Percentiles rank a stretch among this genome's conserved stretches.
Conservation (phyloP, 1,140 invertebrate genomes). For the Ceratosolen fusciceps region DNA sequence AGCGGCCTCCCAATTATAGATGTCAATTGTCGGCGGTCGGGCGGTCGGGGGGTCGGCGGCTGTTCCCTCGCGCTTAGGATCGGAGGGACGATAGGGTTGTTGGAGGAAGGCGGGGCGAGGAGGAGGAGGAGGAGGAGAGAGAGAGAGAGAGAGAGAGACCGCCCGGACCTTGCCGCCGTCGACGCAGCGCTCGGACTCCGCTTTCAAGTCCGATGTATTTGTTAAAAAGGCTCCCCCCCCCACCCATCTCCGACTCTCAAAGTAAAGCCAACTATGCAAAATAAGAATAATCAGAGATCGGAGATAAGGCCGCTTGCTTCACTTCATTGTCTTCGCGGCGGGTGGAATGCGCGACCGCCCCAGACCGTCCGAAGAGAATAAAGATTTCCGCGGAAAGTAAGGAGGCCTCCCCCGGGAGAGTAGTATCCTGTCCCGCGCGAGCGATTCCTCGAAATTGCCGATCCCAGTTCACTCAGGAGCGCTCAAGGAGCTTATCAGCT, state of each 20-base stretch:
- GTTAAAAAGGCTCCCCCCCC: too few relatives aligned
- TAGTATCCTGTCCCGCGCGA: background rate
- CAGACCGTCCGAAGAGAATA: background rate
- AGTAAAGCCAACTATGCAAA: background rate
- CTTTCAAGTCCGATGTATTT: too few relatives aligned
- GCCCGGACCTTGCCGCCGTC: background rate
- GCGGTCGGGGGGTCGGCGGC: too few relatives aligned
- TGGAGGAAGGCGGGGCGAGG: too few relatives aligned
- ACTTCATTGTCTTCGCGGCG: background rate
- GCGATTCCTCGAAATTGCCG: slow-evolving; percentile 37
- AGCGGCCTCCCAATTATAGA: too few relatives aligned
- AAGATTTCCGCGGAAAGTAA: slow-evolving; percentile 36
- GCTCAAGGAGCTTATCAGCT: slow-evolving; percentile 25
- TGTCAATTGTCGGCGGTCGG: too few relatives aligned
- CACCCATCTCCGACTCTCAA: too few relatives aligned
- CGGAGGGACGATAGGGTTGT: too few relatives aligned
- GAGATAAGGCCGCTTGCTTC: background rate
- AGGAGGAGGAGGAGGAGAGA: too few relatives aligned
- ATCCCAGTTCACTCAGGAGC: slow-evolving; percentile 3
- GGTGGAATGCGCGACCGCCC: background rate
- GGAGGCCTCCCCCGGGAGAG: slow-evolving; percentile 4
- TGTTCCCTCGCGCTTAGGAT: too few relatives aligned
- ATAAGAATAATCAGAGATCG: background rate
- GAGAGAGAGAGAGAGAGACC: too few relatives aligned
- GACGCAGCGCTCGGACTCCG: too few relatives aligned